A percentile compares a stretch with the other conserved stretches of the same genome.
Evolutionary conservation across 2,113 vertebrate genomes (phyloP).

Genomic region (Dipodomys ordii): DNA sequence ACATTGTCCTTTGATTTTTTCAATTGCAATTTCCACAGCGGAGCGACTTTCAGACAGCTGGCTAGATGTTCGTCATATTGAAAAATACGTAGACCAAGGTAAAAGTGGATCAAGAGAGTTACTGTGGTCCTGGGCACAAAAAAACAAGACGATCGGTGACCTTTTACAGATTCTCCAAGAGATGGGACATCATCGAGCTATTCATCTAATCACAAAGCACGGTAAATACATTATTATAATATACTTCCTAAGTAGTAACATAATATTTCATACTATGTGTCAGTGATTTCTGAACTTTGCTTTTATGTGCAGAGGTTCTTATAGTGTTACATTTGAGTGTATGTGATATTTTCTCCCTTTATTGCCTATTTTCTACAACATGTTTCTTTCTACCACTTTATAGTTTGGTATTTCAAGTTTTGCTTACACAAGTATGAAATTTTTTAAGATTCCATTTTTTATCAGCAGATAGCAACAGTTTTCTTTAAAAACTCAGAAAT

Average conservation of each 20-base stretch:
- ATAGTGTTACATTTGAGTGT: neutral
- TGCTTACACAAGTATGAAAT: neutral
- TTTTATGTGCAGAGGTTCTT: neutral
- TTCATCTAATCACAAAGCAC: slow-evolving; percentile 83
- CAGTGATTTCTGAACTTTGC: neutral
- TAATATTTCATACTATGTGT: neutral
- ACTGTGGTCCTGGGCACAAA: slow-evolving; percentile 90
- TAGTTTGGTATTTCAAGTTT: neutral
- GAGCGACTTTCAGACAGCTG: slow-evolving; percentile 84
- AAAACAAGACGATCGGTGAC: slow-evolving; percentile 88
- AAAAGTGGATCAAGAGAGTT: slow-evolving; percentile 89
- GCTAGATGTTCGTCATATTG: slow-evolving; percentile 86
- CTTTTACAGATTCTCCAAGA: slow-evolving; percentile 85
- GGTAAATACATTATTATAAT: slow-evolving; percentile 71
- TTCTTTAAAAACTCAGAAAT: slow-evolving; percentile 32
- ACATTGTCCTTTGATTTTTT: slow-evolving; percentile 7
- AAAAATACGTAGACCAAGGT: slow-evolving; percentile 85
- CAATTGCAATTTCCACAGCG: slow-evolving; percentile 76
- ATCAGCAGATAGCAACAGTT: neutral
- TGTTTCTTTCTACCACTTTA: neutral
- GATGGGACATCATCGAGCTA: slow-evolving; percentile 88
- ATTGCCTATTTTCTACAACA: neutral
- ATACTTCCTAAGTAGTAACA: neutral
- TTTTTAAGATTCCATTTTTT: slow-evolving; percentile 14
- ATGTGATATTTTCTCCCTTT: neutral